These are phyloP conservation scores for Arnoldichthys spilopterus DNA, from an alignment of 2,797 vertebrate species.

Conservation along the genomic window DNA sequence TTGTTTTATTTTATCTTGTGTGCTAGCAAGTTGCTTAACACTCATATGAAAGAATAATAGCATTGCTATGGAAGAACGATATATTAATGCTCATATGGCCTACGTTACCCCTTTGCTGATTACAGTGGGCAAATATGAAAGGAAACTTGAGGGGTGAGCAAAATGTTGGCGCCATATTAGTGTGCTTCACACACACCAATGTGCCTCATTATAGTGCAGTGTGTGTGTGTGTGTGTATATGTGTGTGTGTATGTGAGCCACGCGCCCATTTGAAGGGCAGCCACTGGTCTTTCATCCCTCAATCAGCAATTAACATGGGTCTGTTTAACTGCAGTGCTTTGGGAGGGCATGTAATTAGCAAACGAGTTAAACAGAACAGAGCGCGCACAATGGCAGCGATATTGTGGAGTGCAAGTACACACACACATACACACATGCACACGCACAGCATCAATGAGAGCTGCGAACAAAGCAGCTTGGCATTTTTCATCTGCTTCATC, in stretches of 20 bases:
- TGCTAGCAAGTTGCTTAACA: no score
- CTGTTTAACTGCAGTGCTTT: conserved; percentile 71
- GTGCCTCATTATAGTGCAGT: conserved; percentile 12
- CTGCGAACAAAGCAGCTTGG: neutral
- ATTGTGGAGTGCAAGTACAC: conserved; percentile 31
- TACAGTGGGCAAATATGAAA: no score
- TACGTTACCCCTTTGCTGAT: no score
- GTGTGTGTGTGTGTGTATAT: conserved; percentile 36
- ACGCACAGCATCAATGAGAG: neutral
- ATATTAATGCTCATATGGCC: no score
- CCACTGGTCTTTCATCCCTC: conserved; percentile 65
- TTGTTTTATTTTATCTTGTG: no score
- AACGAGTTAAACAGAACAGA: conserved; percentile 64
- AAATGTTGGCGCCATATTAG: no score
- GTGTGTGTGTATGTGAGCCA: conserved; percentile 23
- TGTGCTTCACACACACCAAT: no score
- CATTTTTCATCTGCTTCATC: conserved; percentile 8
- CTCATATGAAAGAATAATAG: no score
- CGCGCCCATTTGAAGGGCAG: conserved; percentile 60
- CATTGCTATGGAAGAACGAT: no score
- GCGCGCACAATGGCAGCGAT: conserved; percentile 7
- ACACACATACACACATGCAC: conserved; percentile 51
- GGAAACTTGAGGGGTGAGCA: no score
- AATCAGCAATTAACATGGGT: conserved; percentile 73
- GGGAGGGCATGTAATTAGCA: conserved; percentile 71